A percentile compares a stretch with the other conserved stretches of the same genome.
Evolutionary conservation across 2,797 vertebrate genomes (phyloP).

Genomic region (Vireo griseus): DNA sequence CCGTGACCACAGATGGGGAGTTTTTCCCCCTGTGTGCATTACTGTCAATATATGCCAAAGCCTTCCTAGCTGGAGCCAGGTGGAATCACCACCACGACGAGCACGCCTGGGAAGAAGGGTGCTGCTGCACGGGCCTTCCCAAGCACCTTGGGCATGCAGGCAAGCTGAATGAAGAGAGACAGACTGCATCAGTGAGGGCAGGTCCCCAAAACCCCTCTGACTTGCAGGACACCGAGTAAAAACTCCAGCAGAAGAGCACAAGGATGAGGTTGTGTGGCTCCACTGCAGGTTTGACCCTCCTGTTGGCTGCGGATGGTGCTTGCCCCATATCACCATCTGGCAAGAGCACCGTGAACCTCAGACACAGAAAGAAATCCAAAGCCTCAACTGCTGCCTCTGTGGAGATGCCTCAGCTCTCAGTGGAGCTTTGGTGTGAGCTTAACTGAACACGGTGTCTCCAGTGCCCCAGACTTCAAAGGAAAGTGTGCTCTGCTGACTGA

Average conservation of each 20-base stretch:
- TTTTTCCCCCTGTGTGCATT: constrained; percentile 50
- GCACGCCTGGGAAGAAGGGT: constrained; percentile 11
- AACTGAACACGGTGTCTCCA: background rate
- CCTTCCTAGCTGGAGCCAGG: constrained; percentile 63
- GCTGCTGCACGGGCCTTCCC: background rate
- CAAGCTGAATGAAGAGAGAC: background rate
- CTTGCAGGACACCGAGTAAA: background rate
- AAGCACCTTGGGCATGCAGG: background rate
- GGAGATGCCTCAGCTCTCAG: background rate
- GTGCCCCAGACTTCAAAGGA: background rate
- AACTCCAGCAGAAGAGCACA: background rate
- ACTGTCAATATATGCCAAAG: constrained; percentile 76
- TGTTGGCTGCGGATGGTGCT: background rate
- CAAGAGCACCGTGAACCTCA: fast-evolving
- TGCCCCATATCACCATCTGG: fast-evolving
- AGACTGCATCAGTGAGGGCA: fast-evolving
- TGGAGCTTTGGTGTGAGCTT: background rate
- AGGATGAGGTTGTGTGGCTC: background rate
- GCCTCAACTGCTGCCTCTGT: background rate
- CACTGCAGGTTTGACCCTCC: background rate
- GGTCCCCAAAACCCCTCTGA: background rate
- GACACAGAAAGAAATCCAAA: background rate
- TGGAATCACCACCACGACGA: constrained; percentile 49
- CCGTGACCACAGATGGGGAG: constrained; percentile 72
- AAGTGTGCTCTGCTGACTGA: background rate